Base-by-base conservation (phyloP, 35 echinoderm and acorn worm species). In the Amphiura filiformis region DNA sequence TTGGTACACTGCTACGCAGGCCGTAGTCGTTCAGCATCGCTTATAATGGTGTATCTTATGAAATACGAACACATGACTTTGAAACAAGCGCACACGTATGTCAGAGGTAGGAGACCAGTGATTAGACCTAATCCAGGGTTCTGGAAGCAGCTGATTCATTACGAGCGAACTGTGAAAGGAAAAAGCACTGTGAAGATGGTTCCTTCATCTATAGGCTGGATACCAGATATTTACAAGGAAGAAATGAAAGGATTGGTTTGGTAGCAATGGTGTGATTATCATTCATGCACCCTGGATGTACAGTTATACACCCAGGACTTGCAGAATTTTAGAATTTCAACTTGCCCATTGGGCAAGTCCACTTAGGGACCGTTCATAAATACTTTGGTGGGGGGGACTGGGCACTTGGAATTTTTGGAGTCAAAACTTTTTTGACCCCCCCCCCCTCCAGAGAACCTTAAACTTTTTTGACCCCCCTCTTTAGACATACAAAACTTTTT, bases 111-210 rank as follows among this genome's bases (percentile, higher is more conserved):
- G 9, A 76, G 96, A 36, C 47, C 93, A 28, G 61, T 99, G 22
- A 94, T 99, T 47, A 87, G 93, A 39, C 96, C 96, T 31, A 99
- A 99, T 86, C 90, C 86, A 17, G 96, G 96, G 2, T 99, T 99
- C 81, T 99, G 96, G 96, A 94, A 88, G 39, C 96, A 99, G 81
- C 41, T 99, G 89, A 88, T 94, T n/a, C 80, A 81, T 34, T 99
- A 92, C 39, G 96, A 99, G 64, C 81, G 86, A n/a, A 70, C 65
- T 34, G 44, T 99, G 0, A 92, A 83, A 84, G 96, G 96, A 18
- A 87, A 80, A 38, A 99, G 88, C 37, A 92, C 90, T 34, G 90
- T 99, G 0, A 89, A 90, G 57, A 99, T 99, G 96, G 76, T 99
- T 34, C 65, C 84, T 36, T 90, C 90, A 32, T 35, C 83, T 32